Percentiles rank a stretch among this genome's conserved stretches.
Conservation (phyloP, 2,888 invertebrate genomes). For the Stegana nigrithorax region DNA sequence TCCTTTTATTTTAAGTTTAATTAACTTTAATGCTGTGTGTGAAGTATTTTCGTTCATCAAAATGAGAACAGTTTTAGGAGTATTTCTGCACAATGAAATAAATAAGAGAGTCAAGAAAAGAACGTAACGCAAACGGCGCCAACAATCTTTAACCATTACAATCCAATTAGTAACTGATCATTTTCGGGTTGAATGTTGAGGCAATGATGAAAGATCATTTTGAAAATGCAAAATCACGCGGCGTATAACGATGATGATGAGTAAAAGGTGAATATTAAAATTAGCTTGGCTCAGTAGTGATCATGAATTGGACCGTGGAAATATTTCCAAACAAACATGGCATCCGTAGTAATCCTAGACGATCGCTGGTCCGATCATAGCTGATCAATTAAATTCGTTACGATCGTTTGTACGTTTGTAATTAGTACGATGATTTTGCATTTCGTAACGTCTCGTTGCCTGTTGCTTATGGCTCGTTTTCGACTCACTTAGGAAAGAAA, state of each 20-base stretch:
- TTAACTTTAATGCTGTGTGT: too few species aligned
- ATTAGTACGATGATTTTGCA: conserved; percentile 63
- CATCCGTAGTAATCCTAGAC: conserved; percentile 40
- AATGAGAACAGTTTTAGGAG: too few species aligned
- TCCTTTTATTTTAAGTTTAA: too few species aligned
- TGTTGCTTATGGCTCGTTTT: conserved; percentile 11
- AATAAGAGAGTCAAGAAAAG: background rate
- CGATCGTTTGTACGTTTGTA: conserved; percentile 63
- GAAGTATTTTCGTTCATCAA: too few species aligned
- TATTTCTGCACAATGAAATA: background rate
- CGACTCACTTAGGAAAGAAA: conserved; percentile 6
- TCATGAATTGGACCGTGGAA: conserved; percentile 50
- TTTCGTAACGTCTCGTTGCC: conserved; percentile 45
- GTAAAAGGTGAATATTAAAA: conserved; percentile 14
- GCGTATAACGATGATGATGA: conserved; percentile 37
- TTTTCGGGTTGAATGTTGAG: conserved; percentile 32
- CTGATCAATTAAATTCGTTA: conserved; percentile 67
- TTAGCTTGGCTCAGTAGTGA: conserved; percentile 27
- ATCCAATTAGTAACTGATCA: conserved; percentile 34
- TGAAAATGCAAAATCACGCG: conserved; percentile 50
- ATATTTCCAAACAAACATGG: conserved; percentile 44
- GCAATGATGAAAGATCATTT: conserved; percentile 13
- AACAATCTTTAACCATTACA: conserved; percentile 30
- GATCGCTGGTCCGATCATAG: conserved; percentile 32
- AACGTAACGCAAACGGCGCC: conserved; percentile 1